Base-by-base conservation (phyloP, 2,888 invertebrate genomes). In the Urechis unicinctus region DNA sequence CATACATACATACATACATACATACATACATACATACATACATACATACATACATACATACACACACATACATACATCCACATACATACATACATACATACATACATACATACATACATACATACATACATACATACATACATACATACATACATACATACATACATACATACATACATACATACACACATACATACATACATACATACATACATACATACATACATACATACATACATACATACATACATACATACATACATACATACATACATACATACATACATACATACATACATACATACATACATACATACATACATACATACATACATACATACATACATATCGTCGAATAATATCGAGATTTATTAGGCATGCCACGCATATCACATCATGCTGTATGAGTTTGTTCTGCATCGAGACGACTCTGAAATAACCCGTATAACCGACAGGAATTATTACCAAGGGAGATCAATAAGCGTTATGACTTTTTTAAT, bases 151-250 rank as follows among this genome's bases (percentile, higher is more conserved):
- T 26, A 17, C 48, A 48, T 9, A 26, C 3, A 48, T 9, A 26
- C 1, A 48, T 22, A 9, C 3, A 47, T 47, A 26, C 25, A 47
- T 22, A 26, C 47, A 24, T 47, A 26, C 47, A 47, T 48, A 26
- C 1, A 25, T 48, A 26, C 26, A 48, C 17, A 26, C 48, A 1
- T 3, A 26, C 48, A 48, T 48, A 26, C 4, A 48, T 25, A 26
- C 25, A 26, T 24, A 26, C 25, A 48, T 2, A 50, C 50, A 36
- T 29, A 50, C 31, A 50, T 36, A 50, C 36, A 31, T 45, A 45
- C 22, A 45, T 45, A 45, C 22, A 45, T 45, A 45, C 22, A 45
- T 45, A 45, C 22, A 45, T 45, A 45, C 22, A 45, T 45, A 45
- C 22, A 45, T 45, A 45, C 22, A 45, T 45, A 45, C 22, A 45